These are phyloP conservation scores for Lymantria dispar DNA, from an alignment of 2,888 invertebrate genomes.

Conservation along the genomic window DNA sequence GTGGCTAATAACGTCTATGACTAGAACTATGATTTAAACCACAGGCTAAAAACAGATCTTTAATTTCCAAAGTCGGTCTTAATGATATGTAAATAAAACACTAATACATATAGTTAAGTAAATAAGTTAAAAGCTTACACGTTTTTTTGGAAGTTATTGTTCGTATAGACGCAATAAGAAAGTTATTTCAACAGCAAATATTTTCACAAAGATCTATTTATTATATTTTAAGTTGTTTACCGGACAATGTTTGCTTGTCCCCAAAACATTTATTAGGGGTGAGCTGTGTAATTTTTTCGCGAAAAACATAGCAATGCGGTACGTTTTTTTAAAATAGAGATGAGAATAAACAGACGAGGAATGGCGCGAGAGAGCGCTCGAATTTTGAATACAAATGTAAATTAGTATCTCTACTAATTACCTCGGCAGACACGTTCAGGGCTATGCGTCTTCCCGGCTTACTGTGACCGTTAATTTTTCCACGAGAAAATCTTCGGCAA, in stretches of 20 bases:
- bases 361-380: conserved; percentile 77
- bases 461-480: conserved; percentile 70
- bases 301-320: conserved; percentile 81
- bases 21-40: too few relatives aligned
- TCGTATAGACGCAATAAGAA: conserved; percentile 12
- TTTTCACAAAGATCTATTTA: conserved; percentile 46
- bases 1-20: too few relatives aligned
- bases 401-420: conserved; percentile 83
- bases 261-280: conserved; percentile 70
- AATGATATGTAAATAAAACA: too few relatives aligned
- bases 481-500: conserved; percentile 63
- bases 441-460: conserved; percentile 80
- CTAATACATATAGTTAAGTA: too few relatives aligned
- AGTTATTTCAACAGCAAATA: conserved; percentile 18
- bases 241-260: conserved; percentile 59
- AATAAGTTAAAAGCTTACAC: too few relatives aligned
- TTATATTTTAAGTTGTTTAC: conserved; percentile 62
- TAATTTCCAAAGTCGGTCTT: too few relatives aligned
- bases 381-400: conserved; percentile 84
- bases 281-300: conserved; percentile 75
- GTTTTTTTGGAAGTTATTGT: too few relatives aligned
- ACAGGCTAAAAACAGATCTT: too few relatives aligned
- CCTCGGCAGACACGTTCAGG: conserved; percentile 74
- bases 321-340: conserved; percentile 69
- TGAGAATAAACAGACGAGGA: conserved; percentile 82